Conservation (phyloP, 1,140 invertebrate genomes). For the Habropoda laboriosa region DNA sequence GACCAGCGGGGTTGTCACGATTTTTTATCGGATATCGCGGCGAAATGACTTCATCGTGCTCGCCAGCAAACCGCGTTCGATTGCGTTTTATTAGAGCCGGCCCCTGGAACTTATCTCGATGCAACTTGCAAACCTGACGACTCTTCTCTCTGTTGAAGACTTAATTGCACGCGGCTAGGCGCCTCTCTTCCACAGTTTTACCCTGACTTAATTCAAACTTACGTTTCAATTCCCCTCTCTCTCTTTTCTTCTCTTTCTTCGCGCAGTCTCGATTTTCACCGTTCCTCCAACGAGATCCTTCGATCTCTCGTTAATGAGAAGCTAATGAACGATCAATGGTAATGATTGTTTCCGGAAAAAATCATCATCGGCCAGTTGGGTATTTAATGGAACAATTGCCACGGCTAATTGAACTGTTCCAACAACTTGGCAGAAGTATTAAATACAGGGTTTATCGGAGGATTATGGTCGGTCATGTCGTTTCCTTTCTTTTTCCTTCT, state of each 20-base stretch:
- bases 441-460: too few species aligned
- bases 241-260: too few species aligned
- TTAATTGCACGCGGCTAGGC: conserved; percentile 22
- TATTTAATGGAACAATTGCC: too few species aligned
- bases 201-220: not conserved
- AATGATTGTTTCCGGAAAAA: not conserved
- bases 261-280: too few species aligned
- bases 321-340: not conserved
- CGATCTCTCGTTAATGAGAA: not conserved
- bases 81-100: conserved; percentile 24
- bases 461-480: too few species aligned
- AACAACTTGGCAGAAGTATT: too few species aligned
- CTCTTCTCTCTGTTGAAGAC: conserved; percentile 7
- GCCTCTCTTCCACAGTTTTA: not conserved
- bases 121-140: not conserved
- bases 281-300: too few species aligned
- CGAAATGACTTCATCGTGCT: conserved; percentile 37
- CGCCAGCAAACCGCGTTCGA: not conserved
- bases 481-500: too few species aligned
- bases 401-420: too few species aligned
- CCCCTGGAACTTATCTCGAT: conserved; percentile 17
- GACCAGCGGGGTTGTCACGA: conserved; percentile 8
- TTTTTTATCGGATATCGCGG: conserved; percentile 3
- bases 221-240: too few species aligned
- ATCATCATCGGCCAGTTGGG: too few species aligned